These are phyloP conservation scores for Syngnathus floridae DNA, from an alignment of 2,113 vertebrate genomes.

Conservation along the genomic window DNA sequence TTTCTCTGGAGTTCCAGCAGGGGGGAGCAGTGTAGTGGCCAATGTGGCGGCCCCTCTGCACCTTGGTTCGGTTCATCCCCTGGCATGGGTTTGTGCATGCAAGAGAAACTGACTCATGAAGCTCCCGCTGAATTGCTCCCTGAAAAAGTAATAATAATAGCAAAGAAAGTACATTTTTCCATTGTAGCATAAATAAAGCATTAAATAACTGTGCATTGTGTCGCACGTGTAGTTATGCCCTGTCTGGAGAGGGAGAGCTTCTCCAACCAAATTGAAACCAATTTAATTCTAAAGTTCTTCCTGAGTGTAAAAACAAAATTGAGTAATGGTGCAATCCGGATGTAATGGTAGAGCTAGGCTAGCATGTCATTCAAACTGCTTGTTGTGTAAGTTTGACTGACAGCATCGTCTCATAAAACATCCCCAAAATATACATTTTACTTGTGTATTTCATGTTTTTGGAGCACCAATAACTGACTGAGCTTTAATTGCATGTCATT, in stretches of 20 bases:
- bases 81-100: neutral
- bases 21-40: conserved; percentile 51
- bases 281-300: neutral
- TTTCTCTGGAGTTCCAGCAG: conserved; percentile 51
- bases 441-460: neutral
- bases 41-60: conserved; percentile 22
- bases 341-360: too few relatives aligned
- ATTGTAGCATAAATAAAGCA: neutral
- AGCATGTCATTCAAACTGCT: neutral
- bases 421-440: too few relatives aligned
- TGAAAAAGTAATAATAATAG: neutral
- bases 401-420: neutral
- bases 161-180: neutral
- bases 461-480: neutral
- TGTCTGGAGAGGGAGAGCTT: neutral
- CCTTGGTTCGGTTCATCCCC: conserved; percentile 2
- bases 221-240: neutral
- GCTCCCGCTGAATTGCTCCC: neutral
- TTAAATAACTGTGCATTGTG: neutral
- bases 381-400: neutral
- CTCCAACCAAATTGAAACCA: neutral
- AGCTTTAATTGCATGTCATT: neutral
- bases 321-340: neutral
- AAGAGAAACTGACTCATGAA: neutral
- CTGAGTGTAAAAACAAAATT: too few relatives aligned